These are phyloP conservation scores for Microcebus murinus DNA, from an alignment of 2,113 vertebrate genomes.

Conservation along the genomic window DNA sequence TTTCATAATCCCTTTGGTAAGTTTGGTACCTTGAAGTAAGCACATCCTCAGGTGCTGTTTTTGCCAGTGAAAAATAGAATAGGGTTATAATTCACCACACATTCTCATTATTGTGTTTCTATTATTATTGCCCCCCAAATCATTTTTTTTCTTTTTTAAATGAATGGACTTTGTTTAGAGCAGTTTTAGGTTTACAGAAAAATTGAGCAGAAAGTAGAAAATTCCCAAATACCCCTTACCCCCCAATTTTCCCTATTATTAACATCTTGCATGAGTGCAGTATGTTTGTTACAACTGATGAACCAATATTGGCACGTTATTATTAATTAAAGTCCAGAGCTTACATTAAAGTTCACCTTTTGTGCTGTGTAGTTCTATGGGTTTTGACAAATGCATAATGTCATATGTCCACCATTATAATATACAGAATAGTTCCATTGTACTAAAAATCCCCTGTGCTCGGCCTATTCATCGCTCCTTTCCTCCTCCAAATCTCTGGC, in stretches of 20 bases:
- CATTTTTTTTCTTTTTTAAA: background rate
- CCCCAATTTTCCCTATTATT: background rate
- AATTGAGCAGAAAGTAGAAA: background rate
- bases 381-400: background rate
- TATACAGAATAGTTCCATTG: background rate
- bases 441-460: background rate
- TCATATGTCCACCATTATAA: background rate
- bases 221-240: background rate
- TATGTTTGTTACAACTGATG: background rate
- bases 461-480: background rate
- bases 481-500: background rate
- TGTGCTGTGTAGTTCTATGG: background rate
- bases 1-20: background rate
- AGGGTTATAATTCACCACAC: background rate
- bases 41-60: background rate
- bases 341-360: background rate
- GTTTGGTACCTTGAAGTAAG: background rate
- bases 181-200: background rate
- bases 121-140: background rate
- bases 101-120: background rate
- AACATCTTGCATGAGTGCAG: background rate
- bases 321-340: background rate
- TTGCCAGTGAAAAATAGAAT: background rate
- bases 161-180: background rate
- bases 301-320: background rate